Conservation (phyloP, 2,797 vertebrate species). For the Iguana delicatissima region DNA sequence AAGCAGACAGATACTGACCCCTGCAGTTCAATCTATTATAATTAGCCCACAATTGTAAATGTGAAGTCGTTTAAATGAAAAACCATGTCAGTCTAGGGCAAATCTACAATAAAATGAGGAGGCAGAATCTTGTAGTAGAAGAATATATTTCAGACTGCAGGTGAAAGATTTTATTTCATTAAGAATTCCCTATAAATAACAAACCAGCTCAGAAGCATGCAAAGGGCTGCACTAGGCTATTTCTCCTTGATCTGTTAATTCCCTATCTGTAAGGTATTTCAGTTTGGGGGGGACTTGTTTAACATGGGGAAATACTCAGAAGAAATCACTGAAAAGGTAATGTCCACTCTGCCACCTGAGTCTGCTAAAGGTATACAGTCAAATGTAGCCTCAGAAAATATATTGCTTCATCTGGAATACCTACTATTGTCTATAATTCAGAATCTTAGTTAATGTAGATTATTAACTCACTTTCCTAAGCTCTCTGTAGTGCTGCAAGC, state of each 20-base stretch:
- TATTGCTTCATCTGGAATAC: neutral
- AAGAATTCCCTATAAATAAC: neutral
- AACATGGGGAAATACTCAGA: neutral
- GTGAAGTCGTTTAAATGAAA: neutral
- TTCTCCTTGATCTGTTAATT: neutral
- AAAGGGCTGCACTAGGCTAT: neutral
- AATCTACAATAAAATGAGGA: neutral
- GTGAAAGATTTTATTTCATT: neutral
- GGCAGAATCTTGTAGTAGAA: neutral
- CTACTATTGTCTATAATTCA: neutral
- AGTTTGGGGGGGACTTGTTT: neutral
- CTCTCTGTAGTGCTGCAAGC: neutral
- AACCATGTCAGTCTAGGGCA: neutral
- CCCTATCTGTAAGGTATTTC: neutral
- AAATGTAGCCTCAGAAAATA: neutral
- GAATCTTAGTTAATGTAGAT: neutral
- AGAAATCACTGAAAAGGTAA: neutral
- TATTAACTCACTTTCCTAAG: neutral
- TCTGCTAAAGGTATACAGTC: neutral
- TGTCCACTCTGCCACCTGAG: neutral
- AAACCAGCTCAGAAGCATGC: neutral
- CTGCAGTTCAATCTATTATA: neutral
- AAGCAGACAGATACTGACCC: neutral
- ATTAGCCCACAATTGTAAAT: neutral
- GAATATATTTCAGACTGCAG: neutral